These are phyloP conservation scores for Charina bottae DNA, from an alignment of 2,113 vertebrate species.

Conservation along the genomic window DNA sequence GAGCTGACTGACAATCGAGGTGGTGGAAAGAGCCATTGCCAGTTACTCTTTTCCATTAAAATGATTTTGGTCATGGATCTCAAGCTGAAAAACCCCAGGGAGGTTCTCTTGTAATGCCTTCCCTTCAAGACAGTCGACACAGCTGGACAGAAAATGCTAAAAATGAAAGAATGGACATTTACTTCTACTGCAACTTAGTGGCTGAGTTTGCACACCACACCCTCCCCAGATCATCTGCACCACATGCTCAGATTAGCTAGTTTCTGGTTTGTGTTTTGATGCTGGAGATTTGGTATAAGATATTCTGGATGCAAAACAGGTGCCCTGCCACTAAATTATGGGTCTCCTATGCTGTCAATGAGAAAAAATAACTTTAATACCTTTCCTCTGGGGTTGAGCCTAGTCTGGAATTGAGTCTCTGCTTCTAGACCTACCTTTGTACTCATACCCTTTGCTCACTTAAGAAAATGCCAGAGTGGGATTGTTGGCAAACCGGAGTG, in stretches of 20 bases:
- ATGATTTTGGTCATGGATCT: too few relatives aligned
- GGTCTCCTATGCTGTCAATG: neutral
- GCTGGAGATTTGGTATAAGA: neutral
- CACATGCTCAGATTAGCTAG: neutral
- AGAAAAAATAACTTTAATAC: neutral
- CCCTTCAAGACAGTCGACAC: too few relatives aligned
- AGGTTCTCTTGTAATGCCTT: too few relatives aligned
- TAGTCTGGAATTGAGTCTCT: neutral
- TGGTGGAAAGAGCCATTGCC: too few relatives aligned
- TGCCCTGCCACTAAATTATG: neutral
- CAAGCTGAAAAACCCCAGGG: too few relatives aligned
- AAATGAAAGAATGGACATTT: neutral
- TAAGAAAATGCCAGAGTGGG: neutral
- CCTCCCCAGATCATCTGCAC: neutral
- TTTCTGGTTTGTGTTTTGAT: neutral
- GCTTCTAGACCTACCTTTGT: neutral
- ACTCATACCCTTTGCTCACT: neutral
- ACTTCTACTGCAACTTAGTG: neutral
- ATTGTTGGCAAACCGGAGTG: neutral
- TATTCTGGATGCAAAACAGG: neutral
- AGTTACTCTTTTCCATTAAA: too few relatives aligned
- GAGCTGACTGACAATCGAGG: too few relatives aligned
- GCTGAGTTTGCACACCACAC: neutral
- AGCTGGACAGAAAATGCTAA: too few relatives aligned
- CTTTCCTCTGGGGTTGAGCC: too few relatives aligned